Conservation (phyloP, 2,888 invertebrate genomes). For the Pristionchus exspectatus region DNA sequence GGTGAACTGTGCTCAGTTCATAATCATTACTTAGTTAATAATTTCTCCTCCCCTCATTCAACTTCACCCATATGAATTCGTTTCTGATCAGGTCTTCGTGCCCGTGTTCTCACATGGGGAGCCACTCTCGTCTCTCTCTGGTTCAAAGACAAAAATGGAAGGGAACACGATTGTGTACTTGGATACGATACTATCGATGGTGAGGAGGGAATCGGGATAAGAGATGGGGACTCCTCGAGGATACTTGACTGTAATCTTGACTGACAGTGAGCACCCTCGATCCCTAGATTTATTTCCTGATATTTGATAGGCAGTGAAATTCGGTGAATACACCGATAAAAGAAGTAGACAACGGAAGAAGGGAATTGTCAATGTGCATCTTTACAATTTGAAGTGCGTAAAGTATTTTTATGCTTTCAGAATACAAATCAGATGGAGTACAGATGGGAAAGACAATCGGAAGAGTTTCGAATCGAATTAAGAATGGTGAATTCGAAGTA, state of each 20-base stretch:
- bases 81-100: slow-evolving; percentile 46
- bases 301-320: too few species aligned
- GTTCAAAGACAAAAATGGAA: slow-evolving; percentile 57
- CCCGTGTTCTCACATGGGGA: slow-evolving; percentile 56
- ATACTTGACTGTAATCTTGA: too few species aligned
- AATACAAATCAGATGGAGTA: slow-evolving; percentile 61
- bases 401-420: slow-evolving; percentile 55
- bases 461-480: slow-evolving; percentile 67
- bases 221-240: too few species aligned
- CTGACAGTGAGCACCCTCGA: too few species aligned
- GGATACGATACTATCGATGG: slow-evolving; percentile 60
- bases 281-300: too few species aligned
- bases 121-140: slow-evolving; percentile 57
- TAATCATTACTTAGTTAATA: too few species aligned
- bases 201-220: not conserved
- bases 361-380: too few species aligned
- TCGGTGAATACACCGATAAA: too few species aligned
- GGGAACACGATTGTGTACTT: slow-evolving; percentile 55
- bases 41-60: too few species aligned
- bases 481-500: slow-evolving; percentile 60
- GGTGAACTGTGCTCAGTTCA: too few species aligned
- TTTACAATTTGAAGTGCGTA: too few species aligned
- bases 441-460: slow-evolving; percentile 71
- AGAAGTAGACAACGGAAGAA: too few species aligned
- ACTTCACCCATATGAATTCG: not conserved